Evolutionary conservation across 2,113 vertebrate species (phyloP).

Genomic region (Eurystomus gularis): DNA sequence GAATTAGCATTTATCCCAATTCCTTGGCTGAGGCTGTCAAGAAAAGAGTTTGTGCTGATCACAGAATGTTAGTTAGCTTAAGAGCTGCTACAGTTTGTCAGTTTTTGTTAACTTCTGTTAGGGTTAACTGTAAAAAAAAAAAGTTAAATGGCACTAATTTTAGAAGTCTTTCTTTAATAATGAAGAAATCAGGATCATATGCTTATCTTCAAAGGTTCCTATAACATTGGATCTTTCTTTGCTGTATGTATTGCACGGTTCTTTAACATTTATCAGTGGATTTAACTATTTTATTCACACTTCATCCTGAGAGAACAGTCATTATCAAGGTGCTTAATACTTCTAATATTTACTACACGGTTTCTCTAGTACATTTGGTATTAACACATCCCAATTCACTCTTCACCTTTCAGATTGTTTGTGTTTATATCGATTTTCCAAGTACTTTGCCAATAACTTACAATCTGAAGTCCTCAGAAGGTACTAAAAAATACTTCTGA

Average conservation of each 20-base stretch:
- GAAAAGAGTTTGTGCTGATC: slow-evolving; percentile 34
- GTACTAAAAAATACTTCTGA: not conserved
- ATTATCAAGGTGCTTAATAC: not conserved
- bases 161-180: not conserved
- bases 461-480: not conserved
- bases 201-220: not conserved
- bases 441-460: not conserved
- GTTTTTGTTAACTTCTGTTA: not conserved
- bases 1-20: slow-evolving; percentile 50
- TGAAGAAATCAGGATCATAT: not conserved
- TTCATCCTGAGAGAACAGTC: not conserved
- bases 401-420: not conserved
- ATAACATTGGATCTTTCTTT: not conserved
- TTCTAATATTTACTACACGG: not conserved
- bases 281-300: slow-evolving; percentile 18
- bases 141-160: not conserved
- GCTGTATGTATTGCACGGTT: not conserved
- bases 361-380: not conserved
- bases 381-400: not conserved
- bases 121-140: not conserved
- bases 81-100: not conserved
- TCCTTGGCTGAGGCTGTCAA: slow-evolving; percentile 9
- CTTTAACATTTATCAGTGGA: not conserved
- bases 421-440: not conserved
- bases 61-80: not conserved